phyloP scores from a whole-genome alignment of 2,888 invertebrate genomes.

The Leptinotarsa juncta region DNA sequence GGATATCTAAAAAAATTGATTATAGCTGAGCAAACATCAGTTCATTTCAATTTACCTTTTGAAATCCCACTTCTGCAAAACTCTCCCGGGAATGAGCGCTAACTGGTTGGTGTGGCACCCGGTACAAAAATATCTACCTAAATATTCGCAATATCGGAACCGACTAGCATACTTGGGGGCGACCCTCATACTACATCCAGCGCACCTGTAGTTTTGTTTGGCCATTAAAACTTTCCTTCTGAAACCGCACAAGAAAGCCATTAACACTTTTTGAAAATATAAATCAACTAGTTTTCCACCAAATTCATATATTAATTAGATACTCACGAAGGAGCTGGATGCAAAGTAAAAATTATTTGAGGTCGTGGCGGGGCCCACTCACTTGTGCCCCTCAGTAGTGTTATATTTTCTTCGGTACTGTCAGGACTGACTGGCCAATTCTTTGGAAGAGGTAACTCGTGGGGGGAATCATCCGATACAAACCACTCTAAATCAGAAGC shows the following conservation, averaged over 20 bases:
- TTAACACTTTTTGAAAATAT: not conserved
- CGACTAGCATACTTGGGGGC: conserved; percentile 77
- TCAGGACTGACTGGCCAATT: conserved; percentile 78
- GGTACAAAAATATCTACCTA: conserved; percentile 87
- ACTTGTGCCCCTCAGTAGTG: conserved; percentile 76
- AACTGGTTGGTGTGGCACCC: conserved; percentile 86
- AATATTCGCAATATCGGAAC: conserved; percentile 85
- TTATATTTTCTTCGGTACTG: conserved; percentile 69
- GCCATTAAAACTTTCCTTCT: conserved; percentile 75
- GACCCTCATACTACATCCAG: conserved; percentile 87
- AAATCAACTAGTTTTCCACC: not conserved
- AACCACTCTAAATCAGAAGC: conserved; percentile 85
- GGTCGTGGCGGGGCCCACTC: conserved; percentile 89
- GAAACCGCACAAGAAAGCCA: conserved; percentile 41
- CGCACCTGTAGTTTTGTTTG: conserved; percentile 83
- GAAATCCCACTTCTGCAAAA: conserved; percentile 76
- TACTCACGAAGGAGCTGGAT: conserved; percentile 75
- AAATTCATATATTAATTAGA: not conserved
- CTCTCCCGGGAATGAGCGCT: conserved; percentile 77
- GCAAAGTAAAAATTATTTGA: conserved; percentile 85
- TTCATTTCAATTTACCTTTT: conserved; percentile 64
- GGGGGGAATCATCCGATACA: conserved; percentile 84
- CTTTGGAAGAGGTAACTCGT: conserved; percentile 80
- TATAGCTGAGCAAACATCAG: not conserved
- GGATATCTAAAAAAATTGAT: conserved; percentile 71